Evolutionary conservation across 2,888 invertebrate species (phyloP).

Genomic region (Ennomos erosarius): DNA sequence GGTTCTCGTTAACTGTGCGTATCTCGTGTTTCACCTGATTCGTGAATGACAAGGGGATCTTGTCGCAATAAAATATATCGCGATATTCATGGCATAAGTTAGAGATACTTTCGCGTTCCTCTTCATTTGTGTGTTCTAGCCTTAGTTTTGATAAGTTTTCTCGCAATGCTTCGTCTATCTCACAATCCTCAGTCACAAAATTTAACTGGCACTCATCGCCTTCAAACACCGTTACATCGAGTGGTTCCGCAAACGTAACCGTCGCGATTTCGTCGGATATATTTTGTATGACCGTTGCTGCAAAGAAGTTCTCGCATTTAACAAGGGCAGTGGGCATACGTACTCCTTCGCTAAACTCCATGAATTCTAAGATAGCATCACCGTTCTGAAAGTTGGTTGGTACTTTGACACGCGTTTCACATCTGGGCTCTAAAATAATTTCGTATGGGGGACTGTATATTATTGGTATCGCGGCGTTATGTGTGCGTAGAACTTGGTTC

Average conservation of each 20-base stretch:
- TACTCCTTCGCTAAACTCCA: slow-evolving; percentile 28
- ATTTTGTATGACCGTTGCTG: background rate
- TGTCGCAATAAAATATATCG: slow-evolving; percentile 4
- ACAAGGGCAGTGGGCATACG: slow-evolving; percentile 38
- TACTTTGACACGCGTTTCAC: background rate
- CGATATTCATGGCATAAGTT: slow-evolving; percentile 2
- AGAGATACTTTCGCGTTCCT: background rate
- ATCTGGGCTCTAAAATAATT: background rate
- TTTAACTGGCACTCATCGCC: background rate
- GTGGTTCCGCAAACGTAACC: too few species aligned
- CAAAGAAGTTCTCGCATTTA: slow-evolving; percentile 24
- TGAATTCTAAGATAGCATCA: slow-evolving; percentile 17
- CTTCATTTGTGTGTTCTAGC: too few species aligned
- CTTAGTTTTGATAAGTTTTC: too few species aligned
- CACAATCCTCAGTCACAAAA: too few species aligned
- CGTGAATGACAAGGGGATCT: slow-evolving; percentile 9
- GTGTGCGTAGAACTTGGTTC: too few species aligned
- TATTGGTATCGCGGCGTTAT: background rate
- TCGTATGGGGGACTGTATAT: background rate
- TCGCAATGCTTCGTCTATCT: too few species aligned
- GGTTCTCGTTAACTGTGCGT: background rate
- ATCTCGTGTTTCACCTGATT: slow-evolving; percentile 16
- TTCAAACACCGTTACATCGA: background rate
- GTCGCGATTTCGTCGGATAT: too few species aligned
- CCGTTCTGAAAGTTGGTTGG: background rate